Percentiles rank a stretch among this genome's conserved stretches.
Conservation (phyloP, 92 coral and sea anemone genomes). For the Blastomussa wellsi region DNA sequence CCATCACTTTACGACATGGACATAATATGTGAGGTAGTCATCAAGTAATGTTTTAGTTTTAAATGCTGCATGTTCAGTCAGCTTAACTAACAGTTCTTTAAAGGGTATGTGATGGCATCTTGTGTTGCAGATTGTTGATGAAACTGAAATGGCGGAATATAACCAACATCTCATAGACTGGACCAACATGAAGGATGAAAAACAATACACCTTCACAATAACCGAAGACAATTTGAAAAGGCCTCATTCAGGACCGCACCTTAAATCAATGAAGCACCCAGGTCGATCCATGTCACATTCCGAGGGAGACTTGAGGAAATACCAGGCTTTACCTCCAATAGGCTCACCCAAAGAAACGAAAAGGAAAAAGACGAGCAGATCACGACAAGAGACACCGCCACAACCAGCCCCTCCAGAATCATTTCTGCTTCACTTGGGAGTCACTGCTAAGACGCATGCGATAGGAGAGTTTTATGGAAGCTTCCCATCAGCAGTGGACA, state of each 20-base stretch:
- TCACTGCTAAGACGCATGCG: slow-evolving; percentile 85
- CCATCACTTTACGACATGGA: slow-evolving; percentile 93
- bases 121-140: slow-evolving; percentile 77
- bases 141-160: slow-evolving; percentile 89
- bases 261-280: slow-evolving; percentile 49
- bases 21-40: slow-evolving; percentile 82
- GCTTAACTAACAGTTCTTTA: background rate
- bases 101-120: background rate
- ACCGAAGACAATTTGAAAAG: slow-evolving; percentile 81
- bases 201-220: slow-evolving; percentile 86
- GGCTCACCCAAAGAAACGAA: slow-evolving; percentile 48
- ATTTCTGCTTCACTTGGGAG: slow-evolving; percentile 88
- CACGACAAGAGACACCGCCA: slow-evolving; percentile 39
- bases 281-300: slow-evolving; percentile 67
- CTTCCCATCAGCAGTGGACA: slow-evolving; percentile 61
- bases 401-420: slow-evolving; percentile 89
- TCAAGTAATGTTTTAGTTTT: too few species aligned
- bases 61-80: too few species aligned
- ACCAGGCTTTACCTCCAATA: slow-evolving; percentile 92
- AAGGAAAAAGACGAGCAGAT: slow-evolving; percentile 37
- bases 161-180: slow-evolving; percentile 83
- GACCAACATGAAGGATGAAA: slow-evolving; percentile 87
- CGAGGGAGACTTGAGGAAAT: slow-evolving; percentile 91
- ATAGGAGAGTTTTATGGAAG: slow-evolving; percentile 71
- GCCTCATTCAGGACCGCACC: slow-evolving; percentile 78